These are phyloP conservation scores for Terrapene triunguis DNA, from an alignment of 2,113 vertebrate genomes.

Conservation along the genomic window DNA sequence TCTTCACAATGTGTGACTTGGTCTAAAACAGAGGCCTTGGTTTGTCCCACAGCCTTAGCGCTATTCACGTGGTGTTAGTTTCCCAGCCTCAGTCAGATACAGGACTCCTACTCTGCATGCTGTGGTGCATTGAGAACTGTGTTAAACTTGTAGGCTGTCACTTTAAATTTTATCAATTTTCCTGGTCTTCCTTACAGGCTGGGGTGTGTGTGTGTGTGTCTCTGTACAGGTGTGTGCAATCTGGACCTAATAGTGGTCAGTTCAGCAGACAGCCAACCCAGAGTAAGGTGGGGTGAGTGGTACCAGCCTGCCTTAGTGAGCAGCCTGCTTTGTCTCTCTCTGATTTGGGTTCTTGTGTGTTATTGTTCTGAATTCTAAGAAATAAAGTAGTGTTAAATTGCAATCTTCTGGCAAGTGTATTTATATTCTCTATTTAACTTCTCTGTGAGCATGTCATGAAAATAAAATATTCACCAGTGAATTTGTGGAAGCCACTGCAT, in stretches of 20 bases:
- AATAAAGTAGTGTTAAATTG: neutral
- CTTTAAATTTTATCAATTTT: neutral
- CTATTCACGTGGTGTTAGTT: neutral
- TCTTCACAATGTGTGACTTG: neutral
- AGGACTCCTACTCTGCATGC: accelerated
- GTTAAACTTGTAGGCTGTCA: neutral
- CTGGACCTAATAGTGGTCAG: neutral
- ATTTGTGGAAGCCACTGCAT: neutral
- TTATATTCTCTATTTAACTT: neutral
- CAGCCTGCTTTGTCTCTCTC: neutral
- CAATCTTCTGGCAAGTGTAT: neutral
- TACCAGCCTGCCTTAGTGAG: neutral
- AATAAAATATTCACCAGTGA: neutral
- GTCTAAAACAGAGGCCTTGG: neutral
- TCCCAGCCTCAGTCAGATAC: neutral
- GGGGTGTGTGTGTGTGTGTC: neutral
- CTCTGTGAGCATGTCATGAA: neutral
- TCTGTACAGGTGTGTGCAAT: neutral
- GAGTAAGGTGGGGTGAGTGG: neutral
- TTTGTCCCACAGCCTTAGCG: neutral
- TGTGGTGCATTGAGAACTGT: neutral
- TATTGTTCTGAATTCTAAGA: neutral
- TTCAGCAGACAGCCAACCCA: neutral
- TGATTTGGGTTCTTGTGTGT: neutral
- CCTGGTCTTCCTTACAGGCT: neutral